These are phyloP conservation scores for Miichthys miiuy DNA, from an alignment of 2,797 vertebrate genomes.

Conservation along the genomic window DNA sequence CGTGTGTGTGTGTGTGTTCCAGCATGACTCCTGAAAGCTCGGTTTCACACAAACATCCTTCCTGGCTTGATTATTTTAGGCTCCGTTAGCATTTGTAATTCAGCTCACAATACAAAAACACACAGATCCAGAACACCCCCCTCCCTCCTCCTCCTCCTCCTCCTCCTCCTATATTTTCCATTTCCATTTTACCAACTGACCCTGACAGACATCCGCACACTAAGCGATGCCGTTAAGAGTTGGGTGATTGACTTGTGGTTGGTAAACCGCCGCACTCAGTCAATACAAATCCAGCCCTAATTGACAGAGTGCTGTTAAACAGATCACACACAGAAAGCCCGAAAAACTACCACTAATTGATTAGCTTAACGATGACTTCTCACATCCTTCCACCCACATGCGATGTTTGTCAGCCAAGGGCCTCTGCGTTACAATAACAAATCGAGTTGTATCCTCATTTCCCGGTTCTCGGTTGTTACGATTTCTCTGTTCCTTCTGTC, in stretches of 20 bases:
- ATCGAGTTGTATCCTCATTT: not conserved
- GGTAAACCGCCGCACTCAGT: conserved; percentile 55
- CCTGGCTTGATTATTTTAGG: conserved; percentile 75
- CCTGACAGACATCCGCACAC: conserved; percentile 34
- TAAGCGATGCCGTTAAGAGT: conserved; percentile 3
- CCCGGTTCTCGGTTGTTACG: not conserved
- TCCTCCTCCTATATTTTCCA: too few species aligned
- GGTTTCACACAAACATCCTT: conserved; percentile 83
- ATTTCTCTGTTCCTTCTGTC: conserved; percentile 3
- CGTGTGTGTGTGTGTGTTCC: conserved; percentile 62
- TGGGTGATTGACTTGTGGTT: conserved; percentile 54
- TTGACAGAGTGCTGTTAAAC: conserved; percentile 51
- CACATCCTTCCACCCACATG: conserved; percentile 27
- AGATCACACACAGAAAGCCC: conserved; percentile 25
- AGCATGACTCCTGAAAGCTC: conserved; percentile 58
- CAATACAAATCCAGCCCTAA: conserved; percentile 64
- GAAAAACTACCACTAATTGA: conserved; percentile 44
- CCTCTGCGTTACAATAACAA: conserved; percentile 8
- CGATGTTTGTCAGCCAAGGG: not conserved
- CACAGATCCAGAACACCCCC: conserved; percentile 17
- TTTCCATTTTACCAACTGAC: conserved; percentile 6
- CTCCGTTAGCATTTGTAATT: conserved; percentile 72
- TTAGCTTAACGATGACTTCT: conserved; percentile 63
- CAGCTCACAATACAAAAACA: conserved; percentile 27
- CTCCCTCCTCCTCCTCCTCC: too few species aligned